Evolutionary conservation across 1,140 invertebrate species (phyloP), one percentile per base, ranked within the genome.

Genomic region (Drosophila kohkoa): DNA sequence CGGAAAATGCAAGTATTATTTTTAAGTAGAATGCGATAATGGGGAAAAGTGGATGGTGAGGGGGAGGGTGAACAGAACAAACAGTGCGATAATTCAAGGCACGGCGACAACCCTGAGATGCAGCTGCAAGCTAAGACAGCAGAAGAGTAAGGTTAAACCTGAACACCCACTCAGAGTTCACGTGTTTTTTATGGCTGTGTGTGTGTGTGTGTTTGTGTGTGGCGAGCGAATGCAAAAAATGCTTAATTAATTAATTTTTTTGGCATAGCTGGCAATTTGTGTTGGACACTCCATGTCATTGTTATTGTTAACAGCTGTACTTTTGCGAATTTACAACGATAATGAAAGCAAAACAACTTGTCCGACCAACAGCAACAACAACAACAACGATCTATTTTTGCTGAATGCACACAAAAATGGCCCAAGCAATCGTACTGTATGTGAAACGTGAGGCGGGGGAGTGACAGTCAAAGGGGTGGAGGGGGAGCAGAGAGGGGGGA

Each of bases 311-410:
- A 60, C 67, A 63, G 57, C 41, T 60, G 57, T 70, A 63, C 49
- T 69, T 60, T 70, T 62, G 46, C 59, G 51, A 70, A 62, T 70
- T 70, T 70, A 70, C 67, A 70, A 49, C 62, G 16, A 43, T 55
- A 75, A 75, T 59, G 55, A 71, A 69, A 71, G 62, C 67, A 75
- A 67, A 64, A 71, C 59, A 69, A 64, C 32, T 49, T 48, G 35
- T 49, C 3, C 35, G 16, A 25, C 35, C 7, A 58, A 3, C 28
- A 30, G 6, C 46, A 64, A 32, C 20, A 63, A 35, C 13, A 63
- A 62, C n/a, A 62, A 57, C 30, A 57, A 41, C 7, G 45, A 45
- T 16, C 16, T 20, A 28, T 48, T 62, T 57, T 10, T 57, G 54
- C 54, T 57, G 54, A 57, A 57, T 57, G 54, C 54, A 57, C 54